These are phyloP conservation scores for Peromyscus aztecus DNA, from an alignment of 2,797 vertebrate species.

Conservation along the genomic window DNA sequence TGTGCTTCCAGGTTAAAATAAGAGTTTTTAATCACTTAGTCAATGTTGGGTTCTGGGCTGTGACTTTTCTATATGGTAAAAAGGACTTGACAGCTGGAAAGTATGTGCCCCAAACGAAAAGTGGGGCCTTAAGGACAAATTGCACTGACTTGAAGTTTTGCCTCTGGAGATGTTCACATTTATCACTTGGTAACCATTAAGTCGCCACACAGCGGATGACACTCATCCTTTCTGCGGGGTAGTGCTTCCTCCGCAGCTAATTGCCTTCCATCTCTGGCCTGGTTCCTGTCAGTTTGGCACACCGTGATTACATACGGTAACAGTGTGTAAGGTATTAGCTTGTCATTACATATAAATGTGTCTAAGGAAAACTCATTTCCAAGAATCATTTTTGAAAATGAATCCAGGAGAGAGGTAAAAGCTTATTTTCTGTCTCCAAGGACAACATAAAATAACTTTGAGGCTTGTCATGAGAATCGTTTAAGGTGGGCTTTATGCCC, in stretches of 20 bases:
- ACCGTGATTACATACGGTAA: constrained; percentile 80
- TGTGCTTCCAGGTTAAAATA: neutral
- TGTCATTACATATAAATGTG: constrained; percentile 84
- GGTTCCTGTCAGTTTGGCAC: constrained; percentile 77
- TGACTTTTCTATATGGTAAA: constrained; percentile 15
- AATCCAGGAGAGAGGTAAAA: constrained; percentile 81
- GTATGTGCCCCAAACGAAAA: neutral
- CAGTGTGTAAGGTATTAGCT: constrained; percentile 82
- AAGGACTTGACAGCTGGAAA: neutral
- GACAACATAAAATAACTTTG: constrained; percentile 78
- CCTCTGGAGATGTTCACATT: constrained; percentile 51
- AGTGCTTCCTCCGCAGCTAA: constrained; percentile 63
- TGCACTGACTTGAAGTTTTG: constrained; percentile 54
- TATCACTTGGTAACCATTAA: constrained; percentile 69
- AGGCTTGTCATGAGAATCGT: constrained; percentile 60
- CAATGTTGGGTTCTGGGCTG: neutral
- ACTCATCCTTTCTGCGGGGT: constrained; percentile 57
- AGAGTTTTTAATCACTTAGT: neutral
- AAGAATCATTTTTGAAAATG: constrained; percentile 84
- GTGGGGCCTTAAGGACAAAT: constrained; percentile 43
- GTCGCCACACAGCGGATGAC: constrained; percentile 35
- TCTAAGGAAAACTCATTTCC: constrained; percentile 85
- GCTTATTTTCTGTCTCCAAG: constrained; percentile 83
- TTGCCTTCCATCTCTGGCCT: constrained; percentile 69
- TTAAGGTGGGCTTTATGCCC: constrained; percentile 65